Evolutionary conservation across 2,113 vertebrate genomes (phyloP).

Genomic region (Ondatra zibethicus): DNA sequence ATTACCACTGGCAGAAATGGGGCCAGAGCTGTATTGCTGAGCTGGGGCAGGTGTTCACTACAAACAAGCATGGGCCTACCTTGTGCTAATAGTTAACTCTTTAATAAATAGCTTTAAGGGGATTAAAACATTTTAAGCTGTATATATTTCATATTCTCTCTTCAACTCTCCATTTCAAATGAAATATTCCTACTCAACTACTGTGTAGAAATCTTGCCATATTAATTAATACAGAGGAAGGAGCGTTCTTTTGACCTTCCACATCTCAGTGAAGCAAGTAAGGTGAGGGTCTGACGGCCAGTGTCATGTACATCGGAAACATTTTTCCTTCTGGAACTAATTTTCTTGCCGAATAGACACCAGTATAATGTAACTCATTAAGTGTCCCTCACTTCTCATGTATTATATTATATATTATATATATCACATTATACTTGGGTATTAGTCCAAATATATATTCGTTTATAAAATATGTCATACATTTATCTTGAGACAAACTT

Average conservation of each 20-base stretch:
- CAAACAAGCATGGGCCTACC: neutral
- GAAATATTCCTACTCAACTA: neutral
- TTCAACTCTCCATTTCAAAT: neutral
- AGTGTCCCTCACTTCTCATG: neutral
- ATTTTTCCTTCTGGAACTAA: neutral
- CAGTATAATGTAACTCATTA: neutral
- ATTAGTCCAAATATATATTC: neutral
- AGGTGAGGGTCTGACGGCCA: neutral
- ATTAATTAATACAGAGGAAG: rapidly evolving
- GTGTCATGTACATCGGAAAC: neutral
- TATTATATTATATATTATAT: too few relatives aligned
- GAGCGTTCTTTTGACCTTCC: neutral
- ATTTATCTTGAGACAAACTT: neutral
- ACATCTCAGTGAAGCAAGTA: neutral
- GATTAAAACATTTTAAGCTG: neutral
- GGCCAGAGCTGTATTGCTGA: neutral
- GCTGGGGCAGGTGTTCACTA: neutral
- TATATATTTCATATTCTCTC: neutral
- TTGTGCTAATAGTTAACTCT: neutral
- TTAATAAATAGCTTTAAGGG: neutral
- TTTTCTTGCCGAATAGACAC: neutral
- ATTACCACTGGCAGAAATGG: neutral
- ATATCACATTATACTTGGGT: neutral
- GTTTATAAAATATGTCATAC: neutral
- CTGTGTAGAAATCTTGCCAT: neutral